phyloP scores from a whole-genome alignment of 2,113 vertebrate genomes.

The Dicrurus megarhynchus region DNA sequence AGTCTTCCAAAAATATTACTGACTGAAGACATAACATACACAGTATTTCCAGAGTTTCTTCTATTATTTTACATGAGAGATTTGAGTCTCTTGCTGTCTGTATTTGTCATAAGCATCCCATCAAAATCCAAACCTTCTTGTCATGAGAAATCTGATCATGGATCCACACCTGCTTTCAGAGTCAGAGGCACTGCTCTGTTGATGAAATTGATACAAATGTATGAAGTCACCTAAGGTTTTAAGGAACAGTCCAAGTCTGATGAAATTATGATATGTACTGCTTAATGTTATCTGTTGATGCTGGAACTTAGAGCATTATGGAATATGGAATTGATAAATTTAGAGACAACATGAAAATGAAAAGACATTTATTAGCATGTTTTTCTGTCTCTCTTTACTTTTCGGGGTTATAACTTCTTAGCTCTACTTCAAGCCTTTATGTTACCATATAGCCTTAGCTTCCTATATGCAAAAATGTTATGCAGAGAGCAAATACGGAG shows the following conservation, averaged over 20 bases:
- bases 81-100: background rate
- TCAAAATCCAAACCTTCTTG: background rate
- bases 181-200: background rate
- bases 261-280: conserved; percentile 21
- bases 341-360: conserved; percentile 6
- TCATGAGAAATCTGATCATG: background rate
- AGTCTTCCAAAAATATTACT: background rate
- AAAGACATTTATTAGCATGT: background rate
- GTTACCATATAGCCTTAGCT: background rate
- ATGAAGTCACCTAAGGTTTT: conserved; percentile 43
- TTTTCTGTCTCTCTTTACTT: background rate
- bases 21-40: background rate
- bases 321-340: conserved; percentile 32
- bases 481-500: background rate
- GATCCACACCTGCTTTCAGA: background rate
- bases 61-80: background rate
- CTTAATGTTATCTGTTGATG: conserved; percentile 28
- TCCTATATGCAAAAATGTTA: background rate
- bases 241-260: conserved; percentile 23
- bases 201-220: conserved; percentile 39
- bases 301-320: conserved; percentile 9
- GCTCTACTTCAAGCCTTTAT: background rate
- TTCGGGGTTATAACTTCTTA: background rate
- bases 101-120: background rate
- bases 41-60: background rate